Evolutionary conservation across 2,113 vertebrate species (phyloP).

Genomic region (Dinomys branickii): DNA sequence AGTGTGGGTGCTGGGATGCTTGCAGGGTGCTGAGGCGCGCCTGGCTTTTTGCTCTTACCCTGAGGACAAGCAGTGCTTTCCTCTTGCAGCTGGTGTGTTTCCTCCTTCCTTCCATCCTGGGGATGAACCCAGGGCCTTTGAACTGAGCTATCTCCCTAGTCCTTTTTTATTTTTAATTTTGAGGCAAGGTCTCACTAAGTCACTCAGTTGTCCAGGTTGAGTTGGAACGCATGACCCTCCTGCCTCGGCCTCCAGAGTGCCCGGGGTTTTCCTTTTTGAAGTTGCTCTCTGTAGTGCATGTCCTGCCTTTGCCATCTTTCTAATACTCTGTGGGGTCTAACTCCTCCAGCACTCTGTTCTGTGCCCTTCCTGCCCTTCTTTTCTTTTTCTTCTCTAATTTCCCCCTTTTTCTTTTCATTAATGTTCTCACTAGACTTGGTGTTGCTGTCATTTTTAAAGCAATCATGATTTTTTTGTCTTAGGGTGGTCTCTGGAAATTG

Average conservation of each 20-base stretch:
- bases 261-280: neutral
- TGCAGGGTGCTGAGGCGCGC: neutral
- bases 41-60: neutral
- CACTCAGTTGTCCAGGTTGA: neutral
- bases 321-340: neutral
- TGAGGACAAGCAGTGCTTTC: neutral
- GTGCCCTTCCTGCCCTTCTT: neutral
- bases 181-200: neutral
- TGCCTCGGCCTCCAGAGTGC: neutral
- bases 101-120: neutral
- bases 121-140: neutral
- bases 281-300: neutral
- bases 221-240: neutral
- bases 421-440: neutral
- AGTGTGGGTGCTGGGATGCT: neutral
- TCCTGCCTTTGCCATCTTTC: neutral
- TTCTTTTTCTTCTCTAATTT: neutral
- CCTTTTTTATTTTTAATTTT: neutral
- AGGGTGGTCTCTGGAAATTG: neutral
- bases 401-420: neutral
- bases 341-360: neutral
- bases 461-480: neutral
- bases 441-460: neutral
- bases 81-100: neutral
- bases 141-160: neutral